Evolutionary conservation across 2,888 invertebrate species (phyloP).

Genomic region (Hirtodrosophila duncani): DNA sequence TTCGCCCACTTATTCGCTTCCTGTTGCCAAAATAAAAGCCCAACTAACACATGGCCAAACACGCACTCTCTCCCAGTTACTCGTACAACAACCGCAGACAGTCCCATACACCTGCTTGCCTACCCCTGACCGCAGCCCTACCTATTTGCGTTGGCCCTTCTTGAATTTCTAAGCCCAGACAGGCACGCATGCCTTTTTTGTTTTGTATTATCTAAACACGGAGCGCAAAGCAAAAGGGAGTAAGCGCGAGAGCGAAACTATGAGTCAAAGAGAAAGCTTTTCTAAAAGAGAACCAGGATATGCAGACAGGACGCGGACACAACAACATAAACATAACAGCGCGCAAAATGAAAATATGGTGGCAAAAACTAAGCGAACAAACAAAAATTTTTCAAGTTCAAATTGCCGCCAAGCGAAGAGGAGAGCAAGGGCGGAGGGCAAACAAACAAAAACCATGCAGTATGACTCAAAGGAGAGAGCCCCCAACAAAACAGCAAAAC

Average conservation of each 20-base stretch:
- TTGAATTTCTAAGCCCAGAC: constrained; percentile 36
- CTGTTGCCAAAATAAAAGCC: constrained; percentile 35
- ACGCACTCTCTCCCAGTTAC: constrained; percentile 16
- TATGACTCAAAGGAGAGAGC: constrained; percentile 10
- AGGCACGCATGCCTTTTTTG: constrained; percentile 32
- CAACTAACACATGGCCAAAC: constrained; percentile 19
- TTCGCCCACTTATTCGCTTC: constrained; percentile 15
- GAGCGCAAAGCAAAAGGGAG: constrained; percentile 1
- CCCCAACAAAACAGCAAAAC: constrained; percentile 18
- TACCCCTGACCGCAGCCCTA: background rate
- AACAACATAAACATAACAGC: constrained; percentile 16
- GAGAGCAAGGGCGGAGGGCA: background rate
- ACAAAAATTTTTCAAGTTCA: constrained; percentile 68
- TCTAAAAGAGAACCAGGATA: background rate
- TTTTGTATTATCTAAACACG: constrained; percentile 60
- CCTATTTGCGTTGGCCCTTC: too few relatives aligned
- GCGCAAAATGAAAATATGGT: constrained; percentile 21
- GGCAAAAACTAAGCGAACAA: constrained; percentile 42
- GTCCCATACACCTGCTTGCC: background rate
- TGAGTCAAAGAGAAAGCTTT: constrained; percentile 10
- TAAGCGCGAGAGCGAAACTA: constrained; percentile 8
- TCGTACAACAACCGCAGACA: constrained; percentile 23
- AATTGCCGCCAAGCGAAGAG: constrained; percentile 53
- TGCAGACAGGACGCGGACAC: constrained; percentile 26
- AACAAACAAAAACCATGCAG: constrained; percentile 26